Evolutionary conservation across 2,113 vertebrate species (phyloP), one percentile per base, ranked within the genome.

Genomic region (Arenaria interpres): DNA sequence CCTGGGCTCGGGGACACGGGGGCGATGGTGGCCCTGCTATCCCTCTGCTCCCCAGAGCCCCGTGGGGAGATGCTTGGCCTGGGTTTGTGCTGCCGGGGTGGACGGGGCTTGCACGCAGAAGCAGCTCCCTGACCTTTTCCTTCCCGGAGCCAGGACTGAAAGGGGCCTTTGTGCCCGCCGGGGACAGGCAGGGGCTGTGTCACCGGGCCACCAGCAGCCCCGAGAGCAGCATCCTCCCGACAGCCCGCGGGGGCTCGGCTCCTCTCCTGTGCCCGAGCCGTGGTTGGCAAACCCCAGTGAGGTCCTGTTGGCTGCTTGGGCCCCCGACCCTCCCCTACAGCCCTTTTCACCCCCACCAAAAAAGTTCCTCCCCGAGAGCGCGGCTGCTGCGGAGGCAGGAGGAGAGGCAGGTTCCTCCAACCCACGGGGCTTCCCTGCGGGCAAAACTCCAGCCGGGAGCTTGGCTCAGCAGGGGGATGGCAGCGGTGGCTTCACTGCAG

Each of bases 51-150:
- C 4, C 6, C 8, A 6, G 28, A 95, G 60, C 25, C 41, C 35
- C 66, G 6, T 12, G 0, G 22, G 53, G 62, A 76, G 30, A 30
- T 35, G 79, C 39, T 46, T 7, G 24, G 32, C 48, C 73, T 57
- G 2, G 1, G 69, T 59, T 66, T 3, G 4, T 75, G 88, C 41
- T 2, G 1, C 39, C 1, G 3, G 32, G 37, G 21, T 85, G 75
- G 66, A 53, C 2, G 7, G n/a, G 68, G n/a, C 69, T 89, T 1
- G 1, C 46, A 24, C 2, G 8, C 69, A 88, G 62, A 54, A 71
- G 77, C 81, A 48, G 85, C 48, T 93, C 46, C 73, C 69, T 95
- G 95, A 76, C 92, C 92, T 94, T 96, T 95, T 20, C 85, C 60
- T 67, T 91, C 41, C 51, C 3, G 0, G 79, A 90, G 39, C 50